Percentiles rank a stretch among this genome's conserved stretches.
phyloP scores from a whole-genome alignment of 2,888 invertebrate species.

The Ctena decussata region DNA sequence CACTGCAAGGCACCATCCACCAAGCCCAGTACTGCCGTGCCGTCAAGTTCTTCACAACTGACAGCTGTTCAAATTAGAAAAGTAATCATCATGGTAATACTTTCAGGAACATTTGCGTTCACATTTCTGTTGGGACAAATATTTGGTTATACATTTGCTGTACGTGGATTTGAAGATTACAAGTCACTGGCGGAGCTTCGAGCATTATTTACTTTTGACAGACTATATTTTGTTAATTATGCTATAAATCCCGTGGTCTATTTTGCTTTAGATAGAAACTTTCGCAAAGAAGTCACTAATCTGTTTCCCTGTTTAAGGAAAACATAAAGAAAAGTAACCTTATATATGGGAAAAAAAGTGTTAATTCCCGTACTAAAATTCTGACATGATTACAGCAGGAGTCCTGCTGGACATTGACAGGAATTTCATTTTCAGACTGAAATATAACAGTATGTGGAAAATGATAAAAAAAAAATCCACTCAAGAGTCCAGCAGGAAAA shows the following conservation, averaged over 20 bases:
- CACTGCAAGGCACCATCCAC: not conserved
- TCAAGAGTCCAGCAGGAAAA: too few species aligned
- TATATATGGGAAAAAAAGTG: too few species aligned
- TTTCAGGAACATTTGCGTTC: not conserved
- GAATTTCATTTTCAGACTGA: too few species aligned
- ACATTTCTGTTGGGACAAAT: not conserved
- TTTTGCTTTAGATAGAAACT: not conserved
- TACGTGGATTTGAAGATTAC: not conserved
- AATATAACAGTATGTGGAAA: too few species aligned
- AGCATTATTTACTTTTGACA: not conserved
- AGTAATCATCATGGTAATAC: not conserved
- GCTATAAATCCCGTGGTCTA: not conserved
- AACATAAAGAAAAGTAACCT: too few species aligned
- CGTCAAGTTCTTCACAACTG: not conserved
- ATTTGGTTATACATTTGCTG: not conserved
- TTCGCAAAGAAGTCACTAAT: not conserved
- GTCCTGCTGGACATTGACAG: too few species aligned
- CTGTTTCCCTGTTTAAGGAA: too few species aligned
- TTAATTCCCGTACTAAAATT: too few species aligned
- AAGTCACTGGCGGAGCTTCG: not conserved
- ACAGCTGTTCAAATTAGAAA: not conserved
- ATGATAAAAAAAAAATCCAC: too few species aligned
- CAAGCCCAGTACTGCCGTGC: not conserved
- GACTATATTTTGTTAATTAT: not conserved
- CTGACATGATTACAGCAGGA: too few species aligned